phyloP scores from a whole-genome alignment of 1,140 invertebrate species.

The Pseudomyrmex sp. region DNA sequence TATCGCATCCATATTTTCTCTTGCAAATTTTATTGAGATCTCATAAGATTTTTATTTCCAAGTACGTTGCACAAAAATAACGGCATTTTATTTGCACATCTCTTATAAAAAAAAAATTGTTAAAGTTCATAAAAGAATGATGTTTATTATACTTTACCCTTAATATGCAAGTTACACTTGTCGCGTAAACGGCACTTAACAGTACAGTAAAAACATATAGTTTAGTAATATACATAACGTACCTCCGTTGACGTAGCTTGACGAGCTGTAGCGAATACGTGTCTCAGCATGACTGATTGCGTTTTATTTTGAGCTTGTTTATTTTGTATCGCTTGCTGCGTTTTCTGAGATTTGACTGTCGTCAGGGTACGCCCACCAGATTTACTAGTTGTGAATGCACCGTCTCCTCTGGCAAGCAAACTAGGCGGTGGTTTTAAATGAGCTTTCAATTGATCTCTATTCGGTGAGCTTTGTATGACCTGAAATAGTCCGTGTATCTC shows the following conservation, averaged over 20 bases:
- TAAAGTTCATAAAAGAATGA: background rate
- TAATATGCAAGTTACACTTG: background rate
- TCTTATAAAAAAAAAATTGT: background rate
- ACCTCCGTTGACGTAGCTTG: conserved; percentile 81
- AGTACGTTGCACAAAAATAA: background rate
- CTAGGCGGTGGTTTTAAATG: conserved; percentile 94
- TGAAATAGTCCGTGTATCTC: conserved; percentile 64
- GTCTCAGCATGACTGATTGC: conserved; percentile 82
- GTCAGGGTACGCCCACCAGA: conserved; percentile 81
- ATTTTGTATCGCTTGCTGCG: conserved; percentile 77
- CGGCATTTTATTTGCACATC: background rate
- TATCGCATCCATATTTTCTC: background rate
- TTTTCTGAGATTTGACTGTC: conserved; percentile 83
- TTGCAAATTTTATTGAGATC: background rate
- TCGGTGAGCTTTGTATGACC: conserved; percentile 95
- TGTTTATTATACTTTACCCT: conserved; percentile 20
- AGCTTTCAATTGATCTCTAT: conserved; percentile 93
- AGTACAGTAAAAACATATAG: background rate
- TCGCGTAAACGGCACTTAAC: background rate
- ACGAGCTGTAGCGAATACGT: conserved; percentile 79
- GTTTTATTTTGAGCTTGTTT: conserved; percentile 81
- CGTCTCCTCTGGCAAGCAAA: conserved; percentile 86
- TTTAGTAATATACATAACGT: conserved; percentile 33
- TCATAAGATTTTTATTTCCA: background rate
- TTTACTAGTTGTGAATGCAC: conserved; percentile 81